A percentile compares a stretch with the other conserved stretches of the same genome.
Conservation (phyloP, 2,888 invertebrate genomes). For the Carpatolechia fugitivella region DNA sequence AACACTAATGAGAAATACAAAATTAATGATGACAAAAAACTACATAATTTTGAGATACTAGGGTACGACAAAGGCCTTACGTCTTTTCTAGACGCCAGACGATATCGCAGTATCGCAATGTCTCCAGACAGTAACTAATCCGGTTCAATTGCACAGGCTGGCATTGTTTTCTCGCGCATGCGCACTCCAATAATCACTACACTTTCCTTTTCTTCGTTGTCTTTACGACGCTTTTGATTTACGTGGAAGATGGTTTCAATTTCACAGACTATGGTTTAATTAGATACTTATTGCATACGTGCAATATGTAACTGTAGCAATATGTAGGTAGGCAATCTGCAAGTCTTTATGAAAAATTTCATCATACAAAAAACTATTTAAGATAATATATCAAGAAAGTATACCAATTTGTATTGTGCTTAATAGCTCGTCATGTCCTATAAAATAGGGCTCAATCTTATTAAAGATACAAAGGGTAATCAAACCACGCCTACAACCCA, state of each 20-base stretch:
- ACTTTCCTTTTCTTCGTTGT: constrained; percentile 5
- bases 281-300: not conserved
- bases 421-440: too few relatives aligned
- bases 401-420: too few relatives aligned
- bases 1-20: too few relatives aligned
- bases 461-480: too few relatives aligned
- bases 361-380: too few relatives aligned
- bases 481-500: too few relatives aligned
- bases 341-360: too few relatives aligned
- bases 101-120: constrained; percentile 18
- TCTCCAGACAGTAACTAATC: constrained; percentile 24
- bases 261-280: not conserved
- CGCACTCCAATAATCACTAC: constrained; percentile 3
- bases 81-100: not conserved
- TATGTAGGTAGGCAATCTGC: too few relatives aligned
- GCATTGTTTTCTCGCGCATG: constrained; percentile 19
- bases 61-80: not conserved
- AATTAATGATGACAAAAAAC: too few relatives aligned
- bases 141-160: constrained; percentile 16
- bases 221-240: not conserved
- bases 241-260: too few relatives aligned
- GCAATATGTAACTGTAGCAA: not conserved
- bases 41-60: not conserved
- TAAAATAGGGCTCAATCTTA: too few relatives aligned
- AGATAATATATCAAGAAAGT: too few relatives aligned